Evolutionary conservation across 2,113 vertebrate genomes (phyloP).

Genomic region (Carassius carassius): DNA sequence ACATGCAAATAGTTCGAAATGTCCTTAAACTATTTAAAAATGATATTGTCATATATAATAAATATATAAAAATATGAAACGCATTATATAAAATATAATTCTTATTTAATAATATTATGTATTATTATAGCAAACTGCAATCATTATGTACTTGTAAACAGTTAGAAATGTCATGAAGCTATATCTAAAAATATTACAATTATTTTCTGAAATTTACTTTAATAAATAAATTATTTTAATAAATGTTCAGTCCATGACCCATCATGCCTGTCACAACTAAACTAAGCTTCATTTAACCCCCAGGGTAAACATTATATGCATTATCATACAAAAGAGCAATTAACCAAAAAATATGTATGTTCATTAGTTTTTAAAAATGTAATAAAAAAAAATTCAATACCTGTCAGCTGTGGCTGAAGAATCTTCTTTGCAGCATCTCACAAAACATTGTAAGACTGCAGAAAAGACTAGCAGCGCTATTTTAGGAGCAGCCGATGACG

Average conservation of each 20-base stretch:
- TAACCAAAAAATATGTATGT: background rate
- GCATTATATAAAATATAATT: no score
- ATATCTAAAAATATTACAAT: no score
- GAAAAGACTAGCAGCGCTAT: constrained; percentile 1
- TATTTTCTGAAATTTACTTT: no score
- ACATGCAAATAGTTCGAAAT: no score
- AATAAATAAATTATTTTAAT: no score
- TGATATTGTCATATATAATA: no score
- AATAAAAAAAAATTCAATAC: background rate
- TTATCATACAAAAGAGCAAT: background rate
- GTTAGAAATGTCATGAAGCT: no score
- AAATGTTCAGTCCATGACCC: background rate
- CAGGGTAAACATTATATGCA: background rate
- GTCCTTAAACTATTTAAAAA: no score
- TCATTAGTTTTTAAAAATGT: background rate
- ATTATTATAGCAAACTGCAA: no score
- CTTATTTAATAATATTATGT: no score
- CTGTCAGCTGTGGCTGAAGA: constrained; percentile 1
- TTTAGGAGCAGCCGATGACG: constrained; percentile 29
- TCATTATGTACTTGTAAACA: no score
- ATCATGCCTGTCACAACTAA: background rate
- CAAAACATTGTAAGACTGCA: constrained; percentile 17
- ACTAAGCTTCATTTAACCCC: background rate
- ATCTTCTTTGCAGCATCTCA: constrained; percentile 15
- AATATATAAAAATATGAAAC: no score